These are phyloP conservation scores for Muschampia plurimacula DNA, from an alignment of 2,888 invertebrate genomes.

Conservation along the genomic window DNA sequence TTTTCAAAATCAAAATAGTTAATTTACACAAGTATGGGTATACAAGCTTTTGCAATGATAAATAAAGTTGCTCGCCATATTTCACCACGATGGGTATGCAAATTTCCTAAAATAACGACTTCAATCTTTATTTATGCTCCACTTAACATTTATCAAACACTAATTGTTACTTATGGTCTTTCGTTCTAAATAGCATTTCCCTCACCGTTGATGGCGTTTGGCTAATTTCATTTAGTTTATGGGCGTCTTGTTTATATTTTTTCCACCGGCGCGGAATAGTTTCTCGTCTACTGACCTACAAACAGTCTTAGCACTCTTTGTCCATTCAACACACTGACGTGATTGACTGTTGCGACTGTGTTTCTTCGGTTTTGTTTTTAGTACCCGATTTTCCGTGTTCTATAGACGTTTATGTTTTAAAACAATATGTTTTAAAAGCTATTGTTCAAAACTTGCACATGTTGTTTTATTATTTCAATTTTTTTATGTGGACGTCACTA, in stretches of 20 bases:
- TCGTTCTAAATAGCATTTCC: constrained; percentile 21
- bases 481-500: not conserved
- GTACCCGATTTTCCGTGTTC: constrained; percentile 16
- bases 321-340: constrained; percentile 39
- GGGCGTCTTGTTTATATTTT: constrained; percentile 69
- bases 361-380: constrained; percentile 43
- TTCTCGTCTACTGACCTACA: constrained; percentile 63
- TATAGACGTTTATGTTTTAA: not conserved
- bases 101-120: no score
- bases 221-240: constrained; percentile 70
- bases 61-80: no score
- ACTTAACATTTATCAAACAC: not conserved
- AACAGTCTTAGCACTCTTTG: constrained; percentile 50
- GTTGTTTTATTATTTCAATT: not conserved
- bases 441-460: not conserved
- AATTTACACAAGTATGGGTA: no score
- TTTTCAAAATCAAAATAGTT: no score
- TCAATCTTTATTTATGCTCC: not conserved
- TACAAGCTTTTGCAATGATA: no score
- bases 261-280: constrained; percentile 58
- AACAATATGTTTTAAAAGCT: not conserved
- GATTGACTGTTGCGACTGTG: constrained; percentile 24
- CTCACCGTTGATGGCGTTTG: constrained; percentile 34
- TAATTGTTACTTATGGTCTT: constrained; percentile 18
- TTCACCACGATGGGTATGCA: no score